phyloP scores from a whole-genome alignment of 2,797 vertebrate species.

The Astyanax mexicanus region DNA sequence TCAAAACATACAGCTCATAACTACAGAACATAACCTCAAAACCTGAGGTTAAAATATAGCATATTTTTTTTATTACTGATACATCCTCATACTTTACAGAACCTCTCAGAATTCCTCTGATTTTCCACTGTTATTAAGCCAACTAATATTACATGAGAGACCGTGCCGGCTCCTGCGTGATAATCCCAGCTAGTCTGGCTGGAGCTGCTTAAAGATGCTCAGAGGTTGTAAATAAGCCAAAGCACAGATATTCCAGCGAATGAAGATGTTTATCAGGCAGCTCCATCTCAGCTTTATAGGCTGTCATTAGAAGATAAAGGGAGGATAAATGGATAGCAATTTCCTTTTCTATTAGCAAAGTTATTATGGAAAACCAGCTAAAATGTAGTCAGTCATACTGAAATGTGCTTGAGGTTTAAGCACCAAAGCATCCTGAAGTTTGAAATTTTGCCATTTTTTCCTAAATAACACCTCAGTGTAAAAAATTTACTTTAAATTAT shows the following conservation, averaged over 20 bases:
- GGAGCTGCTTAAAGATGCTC: no score
- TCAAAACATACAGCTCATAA: not conserved
- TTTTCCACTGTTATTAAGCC: not conserved
- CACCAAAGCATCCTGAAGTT: not conserved
- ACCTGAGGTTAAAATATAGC: not conserved
- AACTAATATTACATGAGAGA: not conserved
- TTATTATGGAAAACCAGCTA: slow-evolving; percentile 34
- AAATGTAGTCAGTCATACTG: slow-evolving; percentile 29
- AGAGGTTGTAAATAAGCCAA: slow-evolving; percentile 39
- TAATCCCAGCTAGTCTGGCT: not conserved
- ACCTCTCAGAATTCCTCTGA: no score
- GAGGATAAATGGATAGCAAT: slow-evolving; percentile 44
- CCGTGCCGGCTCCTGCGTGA: not conserved
- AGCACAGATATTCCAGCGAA: slow-evolving; percentile 54
- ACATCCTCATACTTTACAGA: not conserved
- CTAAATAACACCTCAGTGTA: slow-evolving; percentile 25
- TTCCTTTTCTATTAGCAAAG: slow-evolving; percentile 48
- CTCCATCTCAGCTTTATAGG: slow-evolving; percentile 66
- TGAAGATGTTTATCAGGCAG: slow-evolving; percentile 69
- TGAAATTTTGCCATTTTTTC: slow-evolving; percentile 7
- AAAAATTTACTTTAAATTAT: slow-evolving; percentile 12
- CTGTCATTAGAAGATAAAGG: slow-evolving; percentile 44
- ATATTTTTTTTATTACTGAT: not conserved
- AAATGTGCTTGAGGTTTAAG: slow-evolving; percentile 21
- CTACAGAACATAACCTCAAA: not conserved